Base-by-base conservation (phyloP, 2,797 vertebrate genomes). In the Galagoides demidoff region DNA sequence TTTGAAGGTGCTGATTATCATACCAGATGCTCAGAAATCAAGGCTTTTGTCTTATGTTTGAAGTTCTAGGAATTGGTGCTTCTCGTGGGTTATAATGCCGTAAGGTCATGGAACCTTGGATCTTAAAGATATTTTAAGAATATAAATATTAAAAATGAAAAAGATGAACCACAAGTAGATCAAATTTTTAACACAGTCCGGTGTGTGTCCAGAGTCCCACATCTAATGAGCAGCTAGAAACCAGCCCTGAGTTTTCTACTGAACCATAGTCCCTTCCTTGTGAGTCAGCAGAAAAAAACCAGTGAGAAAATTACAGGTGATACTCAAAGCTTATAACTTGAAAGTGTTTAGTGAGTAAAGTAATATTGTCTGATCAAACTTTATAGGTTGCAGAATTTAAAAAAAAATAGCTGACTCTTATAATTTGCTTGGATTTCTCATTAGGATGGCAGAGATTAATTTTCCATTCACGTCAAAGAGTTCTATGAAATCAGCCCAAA, bases 51-150 rank as follows among this genome's bases (percentile, higher is more conserved):
- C 55, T 87, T 52, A 81, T 39, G 31, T 16, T 68, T 68, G 7
- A 76, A 52, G 2, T 83, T 19, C 23, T 66, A 90, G 57, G 14
- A 90, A 79, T 92, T 87, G 78, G n/a, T 78, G 22, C 6, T 83
- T 90, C 74, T 79, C 34, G 52, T 87, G 71, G n/a, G 20, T 45
- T 78, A 64, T 76, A 34, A 37, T 64, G n/a, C 73, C 45, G 55
- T 2, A 85, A 6, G 5, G 52, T 85, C 78, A 85, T 27, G 14
- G 9, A 85, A 91, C 19, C 8, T 85, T 87, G 73, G 39, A 74
- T 52, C 68, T 85, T 37, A 96, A 92, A 91, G 5, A 71, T 43
- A 61, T 10, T 88, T 63, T 85, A 82, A 88, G 20, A 77, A 68
- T 61, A 68, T 55, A 88, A 74, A 84, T 61, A 12, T 85, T 81